phyloP scores from a whole-genome alignment of 1,140 invertebrate genomes.

The Stegodyphus mimosarum region DNA sequence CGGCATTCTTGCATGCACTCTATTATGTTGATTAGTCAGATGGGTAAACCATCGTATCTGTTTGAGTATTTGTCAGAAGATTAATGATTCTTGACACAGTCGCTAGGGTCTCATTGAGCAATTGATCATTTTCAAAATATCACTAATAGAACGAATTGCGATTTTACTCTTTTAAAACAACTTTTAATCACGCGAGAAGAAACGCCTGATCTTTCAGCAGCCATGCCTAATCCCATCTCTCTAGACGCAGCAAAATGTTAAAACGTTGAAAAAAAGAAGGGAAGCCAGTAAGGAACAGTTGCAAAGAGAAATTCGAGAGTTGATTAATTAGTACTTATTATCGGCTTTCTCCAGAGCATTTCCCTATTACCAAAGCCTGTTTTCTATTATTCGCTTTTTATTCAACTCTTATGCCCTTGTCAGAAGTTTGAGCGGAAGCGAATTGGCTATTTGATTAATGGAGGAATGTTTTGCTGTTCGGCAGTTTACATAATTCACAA shows the following conservation, averaged over 20 bases:
- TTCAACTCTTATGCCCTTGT: slow-evolving; percentile 29
- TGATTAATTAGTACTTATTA: slow-evolving; percentile 50
- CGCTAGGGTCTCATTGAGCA: background rate
- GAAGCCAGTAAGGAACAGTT: slow-evolving; percentile 41
- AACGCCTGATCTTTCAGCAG: background rate
- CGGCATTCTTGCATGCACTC: too few species aligned
- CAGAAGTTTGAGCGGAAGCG: slow-evolving; percentile 29
- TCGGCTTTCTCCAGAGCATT: slow-evolving; percentile 1
- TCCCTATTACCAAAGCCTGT: slow-evolving; percentile 22
- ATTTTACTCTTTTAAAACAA: background rate
- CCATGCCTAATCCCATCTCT: too few species aligned
- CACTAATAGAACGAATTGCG: slow-evolving; percentile 25
- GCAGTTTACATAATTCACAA: slow-evolving; percentile 47
- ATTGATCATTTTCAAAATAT: slow-evolving; percentile 9
- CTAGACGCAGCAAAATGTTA: too few species aligned
- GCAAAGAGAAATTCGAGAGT: slow-evolving; percentile 13
- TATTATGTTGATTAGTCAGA: background rate
- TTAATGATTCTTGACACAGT: slow-evolving; percentile 10
- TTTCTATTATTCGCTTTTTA: slow-evolving; percentile 50
- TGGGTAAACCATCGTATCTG: background rate
- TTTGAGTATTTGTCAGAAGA: slow-evolving; percentile 4
- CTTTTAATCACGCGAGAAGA: background rate
- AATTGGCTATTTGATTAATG: slow-evolving; percentile 46
- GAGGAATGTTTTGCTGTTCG: slow-evolving; percentile 28
- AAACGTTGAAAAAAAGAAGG: slow-evolving; percentile 7